Evolutionary conservation across 2,797 vertebrate species (phyloP).

Genomic region (Mus caroli): DNA sequence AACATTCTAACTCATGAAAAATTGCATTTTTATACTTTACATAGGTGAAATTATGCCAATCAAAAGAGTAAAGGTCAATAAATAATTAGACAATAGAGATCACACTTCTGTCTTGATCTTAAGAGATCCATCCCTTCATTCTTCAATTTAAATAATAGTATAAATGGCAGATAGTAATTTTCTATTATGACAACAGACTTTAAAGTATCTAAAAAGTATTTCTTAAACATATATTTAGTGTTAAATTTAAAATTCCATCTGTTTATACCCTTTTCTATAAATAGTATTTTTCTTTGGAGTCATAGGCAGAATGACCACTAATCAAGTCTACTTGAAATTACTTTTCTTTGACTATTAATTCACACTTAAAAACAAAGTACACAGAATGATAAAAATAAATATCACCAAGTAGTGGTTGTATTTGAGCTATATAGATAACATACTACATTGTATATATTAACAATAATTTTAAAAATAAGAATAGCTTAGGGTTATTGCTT

Average conservation of each 20-base stretch:
- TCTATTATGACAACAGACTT: not conserved
- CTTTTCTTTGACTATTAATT: conserved; percentile 38
- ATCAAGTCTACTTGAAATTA: not conserved
- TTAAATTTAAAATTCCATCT: not conserved
- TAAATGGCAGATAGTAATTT: not conserved
- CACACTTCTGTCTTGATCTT: conserved; percentile 23
- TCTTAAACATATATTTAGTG: not conserved
- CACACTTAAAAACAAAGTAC: conserved; percentile 1
- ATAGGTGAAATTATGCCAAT: conserved; percentile 23
- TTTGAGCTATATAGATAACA: not conserved
- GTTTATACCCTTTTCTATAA: not conserved
- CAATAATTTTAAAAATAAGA: conserved; percentile 48
- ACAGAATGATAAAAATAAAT: not conserved
- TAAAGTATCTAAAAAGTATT: not conserved
- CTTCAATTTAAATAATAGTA: conserved; percentile 1
- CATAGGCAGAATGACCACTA: not conserved
- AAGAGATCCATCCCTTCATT: not conserved
- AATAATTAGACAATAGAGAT: conserved; percentile 68
- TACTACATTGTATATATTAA: not conserved
- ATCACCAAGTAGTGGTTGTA: not conserved
- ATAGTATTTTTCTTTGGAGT: not conserved
- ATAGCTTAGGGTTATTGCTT: not conserved
- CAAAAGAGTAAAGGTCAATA: conserved; percentile 75
- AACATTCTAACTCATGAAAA: conserved; percentile 18
- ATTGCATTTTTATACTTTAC: conserved; percentile 41